A percentile compares a stretch with the other conserved stretches of the same genome.
These are phyloP conservation scores for Drosophila flavopinicola DNA, from an alignment of 2,888 invertebrate genomes.

Conservation along the genomic window DNA sequence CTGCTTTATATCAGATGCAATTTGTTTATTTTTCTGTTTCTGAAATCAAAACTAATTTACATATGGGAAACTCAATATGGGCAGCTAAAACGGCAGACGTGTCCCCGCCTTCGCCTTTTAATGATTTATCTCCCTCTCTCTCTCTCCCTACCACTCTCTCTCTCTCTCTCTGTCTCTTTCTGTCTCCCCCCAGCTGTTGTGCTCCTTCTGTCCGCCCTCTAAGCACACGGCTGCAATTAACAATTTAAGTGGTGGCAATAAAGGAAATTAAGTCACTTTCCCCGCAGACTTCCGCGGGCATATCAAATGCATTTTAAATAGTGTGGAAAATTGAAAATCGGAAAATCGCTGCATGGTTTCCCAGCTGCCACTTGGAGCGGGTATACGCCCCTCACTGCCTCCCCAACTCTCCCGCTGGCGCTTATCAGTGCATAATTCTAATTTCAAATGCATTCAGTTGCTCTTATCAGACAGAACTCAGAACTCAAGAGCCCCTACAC, in stretches of 20 bases:
- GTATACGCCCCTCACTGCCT: not conserved
- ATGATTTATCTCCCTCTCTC: not conserved
- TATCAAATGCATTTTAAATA: slow-evolving; percentile 33
- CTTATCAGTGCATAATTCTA: slow-evolving; percentile 23
- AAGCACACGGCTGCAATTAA: slow-evolving; percentile 58
- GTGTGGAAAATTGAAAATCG: slow-evolving; percentile 47
- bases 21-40: slow-evolving; percentile 44
- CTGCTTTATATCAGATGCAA: slow-evolving; percentile 46
- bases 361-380: slow-evolving; percentile 34
- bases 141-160: not conserved
- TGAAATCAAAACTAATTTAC: slow-evolving; percentile 58
- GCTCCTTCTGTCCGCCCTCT: not conserved
- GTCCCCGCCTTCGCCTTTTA: too few species aligned
- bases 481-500: not conserved
- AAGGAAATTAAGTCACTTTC: slow-evolving; percentile 59
- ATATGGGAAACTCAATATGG: slow-evolving; percentile 56
- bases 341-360: slow-evolving; percentile 39
- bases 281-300: slow-evolving; percentile 9
- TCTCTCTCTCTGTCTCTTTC: not conserved
- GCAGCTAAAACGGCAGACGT: not conserved
- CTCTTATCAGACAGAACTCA: slow-evolving; percentile 6
- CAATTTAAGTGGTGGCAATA: slow-evolving; percentile 66
- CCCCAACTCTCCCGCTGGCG: not conserved
- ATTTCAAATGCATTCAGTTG: not conserved
- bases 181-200: not conserved